Base-by-base conservation (phyloP, 2,113 vertebrate genomes). In the Vireo altiloquus region DNA sequence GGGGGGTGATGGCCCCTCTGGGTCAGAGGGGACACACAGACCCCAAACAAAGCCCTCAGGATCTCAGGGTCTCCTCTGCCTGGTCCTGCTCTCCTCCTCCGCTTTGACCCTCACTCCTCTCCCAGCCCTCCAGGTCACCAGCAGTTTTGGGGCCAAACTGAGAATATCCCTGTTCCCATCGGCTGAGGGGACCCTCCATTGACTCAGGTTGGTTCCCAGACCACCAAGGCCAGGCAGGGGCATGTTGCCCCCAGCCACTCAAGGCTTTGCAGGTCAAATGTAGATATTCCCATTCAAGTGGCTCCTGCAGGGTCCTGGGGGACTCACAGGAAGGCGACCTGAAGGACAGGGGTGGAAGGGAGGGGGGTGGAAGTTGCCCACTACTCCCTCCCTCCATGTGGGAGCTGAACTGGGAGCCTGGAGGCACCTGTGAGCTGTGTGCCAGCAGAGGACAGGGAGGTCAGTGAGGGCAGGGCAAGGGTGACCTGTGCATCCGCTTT, bases 311-410 rank as follows among this genome's bases (percentile, higher is more conserved):
- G 18, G 8, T 70, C 56, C 31, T 2, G 2, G 4, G 27, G 49
- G 8, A 40, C 22, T 33, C 1, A 0, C 1, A 2, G 57, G 50
- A 80, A 83, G 81, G 77, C 33, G 68, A 71, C 24, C 37, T 2
- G 4, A 40, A 31, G 65, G 56, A 31, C 19, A 37, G 9, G 35
- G 19, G 19, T 22, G 33, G 40, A 52, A 71, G 9, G 22, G 30
- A 76, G 42, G 24, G 0, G 0, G 8, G 10, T 42, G 23, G 46
- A 47, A 82, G n/a, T 7, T 69, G n/a, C 9, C 2, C 8, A 5
- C 9, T 9, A 23, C n/a, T 3, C 0, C 37, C 27, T 82, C 6
- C 35, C 15, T 59, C 15, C 3, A 0, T 6, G 27, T 72, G 63
- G 35, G 59, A 88, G 61, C 44, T 6, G 57, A 39, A 20, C 2